A percentile compares a stretch with the other conserved stretches of the same genome.
phyloP scores from a whole-genome alignment of 2,888 invertebrate genomes.

The Rhaphigaster nebulosa region DNA sequence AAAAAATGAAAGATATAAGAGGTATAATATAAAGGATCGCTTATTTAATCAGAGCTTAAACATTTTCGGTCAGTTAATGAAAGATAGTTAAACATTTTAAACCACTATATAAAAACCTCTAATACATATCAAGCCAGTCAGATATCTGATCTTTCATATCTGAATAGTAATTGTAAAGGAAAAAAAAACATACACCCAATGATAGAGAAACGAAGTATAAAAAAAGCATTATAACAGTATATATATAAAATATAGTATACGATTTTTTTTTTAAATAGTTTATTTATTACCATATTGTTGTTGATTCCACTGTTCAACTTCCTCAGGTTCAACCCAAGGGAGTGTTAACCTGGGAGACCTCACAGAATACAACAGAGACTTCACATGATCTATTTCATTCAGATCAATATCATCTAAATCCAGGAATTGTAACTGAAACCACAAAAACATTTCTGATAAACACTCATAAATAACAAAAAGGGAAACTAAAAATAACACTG shows the following conservation, averaged over 20 bases:
- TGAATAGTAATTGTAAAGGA: too few species aligned
- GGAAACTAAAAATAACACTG: constrained; percentile 44
- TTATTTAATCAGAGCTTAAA: too few species aligned
- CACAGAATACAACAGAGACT: constrained; percentile 64
- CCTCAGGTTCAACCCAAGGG: constrained; percentile 62
- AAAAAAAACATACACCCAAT: too few species aligned
- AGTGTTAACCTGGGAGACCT: constrained; percentile 61
- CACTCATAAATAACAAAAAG: not conserved
- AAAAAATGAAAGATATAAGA: not conserved
- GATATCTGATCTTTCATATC: too few species aligned
- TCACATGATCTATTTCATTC: constrained; percentile 70
- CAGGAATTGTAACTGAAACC: constrained; percentile 76
- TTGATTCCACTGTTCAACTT: constrained; percentile 61
- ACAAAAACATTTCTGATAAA: not conserved
- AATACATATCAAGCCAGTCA: not conserved
- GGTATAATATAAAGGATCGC: too few species aligned
- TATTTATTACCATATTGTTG: constrained; percentile 61
- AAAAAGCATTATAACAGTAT: not conserved
- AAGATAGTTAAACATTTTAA: not conserved
- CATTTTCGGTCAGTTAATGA: not conserved
- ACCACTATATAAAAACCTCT: not conserved
- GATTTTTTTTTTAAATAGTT: too few species aligned
- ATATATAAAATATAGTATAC: not conserved
- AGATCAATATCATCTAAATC: constrained; percentile 81
- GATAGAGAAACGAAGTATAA: not conserved